Conservation (phyloP, 2,113 vertebrate genomes). For the Hydrochoerus hydrochaeris region DNA sequence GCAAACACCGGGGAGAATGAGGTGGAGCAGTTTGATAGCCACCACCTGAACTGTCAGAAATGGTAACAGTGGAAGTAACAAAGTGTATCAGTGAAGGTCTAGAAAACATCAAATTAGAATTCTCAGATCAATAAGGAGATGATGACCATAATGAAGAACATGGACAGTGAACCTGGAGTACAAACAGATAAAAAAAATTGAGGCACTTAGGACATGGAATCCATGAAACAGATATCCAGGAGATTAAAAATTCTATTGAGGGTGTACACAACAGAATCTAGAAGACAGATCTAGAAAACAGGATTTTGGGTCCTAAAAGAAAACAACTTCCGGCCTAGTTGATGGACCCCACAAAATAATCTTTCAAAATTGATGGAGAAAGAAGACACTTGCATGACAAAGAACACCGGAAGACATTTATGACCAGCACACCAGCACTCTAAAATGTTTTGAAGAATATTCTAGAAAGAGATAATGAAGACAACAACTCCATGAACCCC, state of each 20-base stretch:
- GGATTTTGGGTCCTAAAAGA: no score
- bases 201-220: background rate
- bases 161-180: background rate
- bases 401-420: background rate
- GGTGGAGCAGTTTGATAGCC: background rate
- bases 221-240: background rate
- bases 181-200: background rate
- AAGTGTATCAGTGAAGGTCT: background rate
- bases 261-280: background rate
- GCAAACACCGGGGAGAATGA: background rate
- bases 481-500: background rate
- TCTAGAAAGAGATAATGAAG: background rate
- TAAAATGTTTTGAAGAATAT: background rate
- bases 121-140: background rate
- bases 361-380: background rate
- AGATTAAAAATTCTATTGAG: background rate
- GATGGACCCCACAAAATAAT: background rate
- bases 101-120: background rate
- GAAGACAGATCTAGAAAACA: background rate
- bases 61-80: background rate
- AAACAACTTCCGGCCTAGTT: no score
- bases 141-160: background rate
- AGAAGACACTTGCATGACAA: background rate
- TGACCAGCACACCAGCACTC: background rate
- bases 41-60: background rate